These are phyloP conservation scores for Erebia epiphron DNA, from an alignment of 2,888 invertebrate species.

Conservation along the genomic window DNA sequence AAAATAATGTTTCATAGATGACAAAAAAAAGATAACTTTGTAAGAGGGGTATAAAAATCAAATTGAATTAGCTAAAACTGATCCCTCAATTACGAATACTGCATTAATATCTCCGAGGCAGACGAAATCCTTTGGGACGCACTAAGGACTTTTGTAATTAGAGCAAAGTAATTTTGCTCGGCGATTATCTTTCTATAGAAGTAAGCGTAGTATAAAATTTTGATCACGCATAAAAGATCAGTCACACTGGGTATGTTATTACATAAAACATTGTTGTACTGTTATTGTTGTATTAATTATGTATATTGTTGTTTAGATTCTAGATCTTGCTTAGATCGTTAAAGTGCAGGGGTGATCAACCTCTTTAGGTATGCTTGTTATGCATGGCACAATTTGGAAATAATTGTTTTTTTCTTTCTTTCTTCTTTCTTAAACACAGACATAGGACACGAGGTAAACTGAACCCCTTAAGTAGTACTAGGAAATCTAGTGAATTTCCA, in stretches of 20 bases:
- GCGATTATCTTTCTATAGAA: constrained; percentile 16
- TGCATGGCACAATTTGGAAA: too few relatives aligned
- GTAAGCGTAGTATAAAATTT: constrained; percentile 5
- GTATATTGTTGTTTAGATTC: not conserved
- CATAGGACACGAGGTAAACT: too few relatives aligned
- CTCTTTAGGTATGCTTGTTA: too few relatives aligned
- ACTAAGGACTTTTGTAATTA: constrained; percentile 28
- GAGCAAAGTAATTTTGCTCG: constrained; percentile 16
- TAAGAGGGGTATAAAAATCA: constrained; percentile 9
- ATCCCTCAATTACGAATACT: constrained; percentile 22
- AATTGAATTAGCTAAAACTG: constrained; percentile 27
- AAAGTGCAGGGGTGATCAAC: too few relatives aligned
- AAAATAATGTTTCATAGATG: not conserved
- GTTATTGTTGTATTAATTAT: too few relatives aligned
- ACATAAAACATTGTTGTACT: too few relatives aligned
- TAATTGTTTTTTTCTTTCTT: too few relatives aligned
- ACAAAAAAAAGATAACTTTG: not conserved
- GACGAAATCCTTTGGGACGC: constrained; percentile 26
- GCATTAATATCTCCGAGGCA: constrained; percentile 15
- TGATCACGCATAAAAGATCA: not conserved
- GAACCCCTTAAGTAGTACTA: too few relatives aligned
- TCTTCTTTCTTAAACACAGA: too few relatives aligned
- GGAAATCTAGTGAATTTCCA: too few relatives aligned
- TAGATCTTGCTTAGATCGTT: too few relatives aligned
- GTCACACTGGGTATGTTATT: too few relatives aligned